Evolutionary conservation across 2,888 invertebrate genomes (phyloP).

Genomic region (Sesamia inferens): DNA sequence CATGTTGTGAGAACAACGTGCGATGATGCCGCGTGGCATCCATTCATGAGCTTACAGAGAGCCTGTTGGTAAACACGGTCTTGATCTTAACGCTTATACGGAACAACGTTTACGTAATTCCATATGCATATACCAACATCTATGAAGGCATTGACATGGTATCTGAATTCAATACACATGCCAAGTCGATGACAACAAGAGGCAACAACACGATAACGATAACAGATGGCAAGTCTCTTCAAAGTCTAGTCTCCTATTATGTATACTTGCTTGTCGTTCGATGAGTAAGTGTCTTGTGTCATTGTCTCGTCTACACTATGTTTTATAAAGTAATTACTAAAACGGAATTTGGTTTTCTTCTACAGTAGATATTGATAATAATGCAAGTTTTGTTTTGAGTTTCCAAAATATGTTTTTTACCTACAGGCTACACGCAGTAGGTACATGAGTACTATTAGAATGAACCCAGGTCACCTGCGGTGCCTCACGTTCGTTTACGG

Average conservation of each 20-base stretch:
- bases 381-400: neutral
- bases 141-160: neutral
- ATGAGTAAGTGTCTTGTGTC: neutral
- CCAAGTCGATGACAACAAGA: neutral
- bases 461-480: neutral
- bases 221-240: too few relatives aligned
- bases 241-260: neutral
- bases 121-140: neutral
- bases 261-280: too few relatives aligned
- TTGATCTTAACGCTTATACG: neutral
- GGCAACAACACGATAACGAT: too few relatives aligned
- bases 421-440: neutral
- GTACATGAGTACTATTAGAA: neutral
- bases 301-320: neutral
- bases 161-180: neutral
- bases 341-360: neutral
- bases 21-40: neutral
- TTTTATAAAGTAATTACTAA: neutral
- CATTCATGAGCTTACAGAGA: neutral
- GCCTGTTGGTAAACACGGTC: constrained; percentile 1
- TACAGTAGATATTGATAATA: neutral
- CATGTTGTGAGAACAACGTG: too few relatives aligned
- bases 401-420: neutral
- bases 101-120: neutral
- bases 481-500: neutral